Conservation (phyloP, 2,113 vertebrate species). For the Malurus cyaneus region DNA sequence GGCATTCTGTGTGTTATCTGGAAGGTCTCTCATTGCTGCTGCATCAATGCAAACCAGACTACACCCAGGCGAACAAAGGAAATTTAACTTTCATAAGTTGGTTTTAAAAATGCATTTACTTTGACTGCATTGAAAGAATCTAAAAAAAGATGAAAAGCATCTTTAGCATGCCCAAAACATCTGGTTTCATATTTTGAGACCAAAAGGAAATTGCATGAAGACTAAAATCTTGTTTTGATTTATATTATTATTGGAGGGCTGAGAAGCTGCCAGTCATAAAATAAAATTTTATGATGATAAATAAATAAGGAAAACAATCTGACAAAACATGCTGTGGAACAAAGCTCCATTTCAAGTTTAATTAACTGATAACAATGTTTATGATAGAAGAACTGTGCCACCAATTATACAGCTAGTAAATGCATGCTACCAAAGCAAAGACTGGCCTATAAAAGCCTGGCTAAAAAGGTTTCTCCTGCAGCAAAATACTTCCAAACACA, state of each 20-base stretch:
- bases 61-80: constrained; percentile 87
- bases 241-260: constrained; percentile 91
- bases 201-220: constrained; percentile 94
- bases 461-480: constrained; percentile 55
- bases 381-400: constrained; percentile 82
- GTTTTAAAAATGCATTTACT: constrained; percentile 88
- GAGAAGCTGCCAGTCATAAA: constrained; percentile 84
- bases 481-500: constrained; percentile 30
- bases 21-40: constrained; percentile 80
- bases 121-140: constrained; percentile 83
- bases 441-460: constrained; percentile 63
- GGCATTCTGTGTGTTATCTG: constrained; percentile 74
- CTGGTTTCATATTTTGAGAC: constrained; percentile 94
- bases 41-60: constrained; percentile 97
- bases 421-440: constrained; percentile 66
- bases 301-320: constrained; percentile 84
- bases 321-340: constrained; percentile 82
- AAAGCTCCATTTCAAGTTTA: constrained; percentile 84
- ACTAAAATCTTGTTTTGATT: constrained; percentile 97
- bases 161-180: constrained; percentile 93
- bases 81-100: constrained; percentile 89
- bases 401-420: constrained; percentile 84
- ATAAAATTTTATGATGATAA: constrained; percentile 86
- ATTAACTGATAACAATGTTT: constrained; percentile 90
- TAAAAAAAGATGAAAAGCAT: constrained; percentile 92